phyloP scores from a whole-genome alignment of 2,113 vertebrate species.

The Larimichthys polyactis region DNA sequence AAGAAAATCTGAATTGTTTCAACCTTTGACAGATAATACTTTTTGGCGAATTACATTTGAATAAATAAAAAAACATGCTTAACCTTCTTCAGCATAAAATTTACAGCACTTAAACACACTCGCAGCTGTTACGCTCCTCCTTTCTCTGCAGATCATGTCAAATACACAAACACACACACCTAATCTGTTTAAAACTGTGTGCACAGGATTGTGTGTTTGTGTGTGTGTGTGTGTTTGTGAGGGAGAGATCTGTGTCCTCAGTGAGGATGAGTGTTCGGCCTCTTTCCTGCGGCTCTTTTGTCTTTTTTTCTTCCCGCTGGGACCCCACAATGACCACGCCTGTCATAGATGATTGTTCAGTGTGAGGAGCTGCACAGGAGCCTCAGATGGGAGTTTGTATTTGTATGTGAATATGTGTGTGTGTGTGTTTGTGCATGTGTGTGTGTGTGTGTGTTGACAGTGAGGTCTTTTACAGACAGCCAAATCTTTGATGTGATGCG shows the following conservation, averaged over 20 bases:
- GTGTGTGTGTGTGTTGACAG: slow-evolving; percentile 33
- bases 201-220: neutral
- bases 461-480: slow-evolving; percentile 38
- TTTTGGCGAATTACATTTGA: neutral
- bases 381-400: slow-evolving; percentile 34
- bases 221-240: slow-evolving; percentile 6
- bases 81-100: neutral
- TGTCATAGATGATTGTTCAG: slow-evolving; percentile 66
- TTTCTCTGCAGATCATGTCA: neutral
- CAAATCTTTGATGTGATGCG: slow-evolving; percentile 75
- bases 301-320: slow-evolving; percentile 47
- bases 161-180: neutral
- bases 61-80: neutral
- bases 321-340: slow-evolving; percentile 43
- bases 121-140: neutral
- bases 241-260: neutral
- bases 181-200: neutral
- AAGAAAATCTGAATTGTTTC: neutral
- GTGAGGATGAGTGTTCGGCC: slow-evolving; percentile 50
- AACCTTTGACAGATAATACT: neutral
- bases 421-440: slow-evolving; percentile 28
- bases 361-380: slow-evolving; percentile 17
- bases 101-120: neutral
- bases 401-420: slow-evolving; percentile 4
- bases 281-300: slow-evolving; percentile 71